phyloP scores from a whole-genome alignment of 2,113 vertebrate species.

The Gallinago paraguaiae region DNA sequence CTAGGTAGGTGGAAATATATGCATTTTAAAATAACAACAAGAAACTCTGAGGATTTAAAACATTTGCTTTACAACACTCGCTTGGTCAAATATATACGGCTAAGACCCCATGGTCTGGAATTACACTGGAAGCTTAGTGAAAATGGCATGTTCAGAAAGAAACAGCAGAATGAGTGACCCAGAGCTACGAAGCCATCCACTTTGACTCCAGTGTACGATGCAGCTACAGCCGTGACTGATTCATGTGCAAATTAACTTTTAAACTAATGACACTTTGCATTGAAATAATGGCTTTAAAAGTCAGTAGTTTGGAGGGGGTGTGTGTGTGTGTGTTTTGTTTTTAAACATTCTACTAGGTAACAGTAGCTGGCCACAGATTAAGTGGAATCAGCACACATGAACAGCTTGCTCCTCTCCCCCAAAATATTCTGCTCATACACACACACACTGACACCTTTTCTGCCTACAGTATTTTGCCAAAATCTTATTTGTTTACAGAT shows the following conservation, averaged over 20 bases:
- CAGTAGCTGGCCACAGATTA: neutral
- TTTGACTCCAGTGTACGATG: neutral
- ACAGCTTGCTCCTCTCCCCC: accelerated
- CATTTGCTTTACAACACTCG: neutral
- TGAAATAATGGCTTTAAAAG: neutral
- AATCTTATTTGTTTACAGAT: neutral
- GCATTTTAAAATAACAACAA: neutral
- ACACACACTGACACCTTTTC: neutral
- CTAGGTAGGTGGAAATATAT: neutral
- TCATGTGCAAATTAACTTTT: neutral
- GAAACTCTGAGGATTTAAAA: neutral
- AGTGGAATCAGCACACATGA: neutral
- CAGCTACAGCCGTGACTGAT: neutral
- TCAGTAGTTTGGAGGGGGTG: neutral
- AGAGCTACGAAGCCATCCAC: neutral
- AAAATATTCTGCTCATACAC: neutral
- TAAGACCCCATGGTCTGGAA: neutral
- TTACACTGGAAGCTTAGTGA: neutral
- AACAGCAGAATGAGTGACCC: neutral
- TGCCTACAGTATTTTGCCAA: neutral
- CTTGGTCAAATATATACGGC: neutral
- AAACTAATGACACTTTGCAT: neutral
- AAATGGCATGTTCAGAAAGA: neutral
- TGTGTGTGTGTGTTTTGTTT: too few relatives aligned
- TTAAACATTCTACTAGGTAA: neutral